Evolutionary conservation across 2,113 vertebrate genomes (phyloP), one percentile per base, ranked within the genome.

Genomic region (Petrocephalus zakoni): DNA sequence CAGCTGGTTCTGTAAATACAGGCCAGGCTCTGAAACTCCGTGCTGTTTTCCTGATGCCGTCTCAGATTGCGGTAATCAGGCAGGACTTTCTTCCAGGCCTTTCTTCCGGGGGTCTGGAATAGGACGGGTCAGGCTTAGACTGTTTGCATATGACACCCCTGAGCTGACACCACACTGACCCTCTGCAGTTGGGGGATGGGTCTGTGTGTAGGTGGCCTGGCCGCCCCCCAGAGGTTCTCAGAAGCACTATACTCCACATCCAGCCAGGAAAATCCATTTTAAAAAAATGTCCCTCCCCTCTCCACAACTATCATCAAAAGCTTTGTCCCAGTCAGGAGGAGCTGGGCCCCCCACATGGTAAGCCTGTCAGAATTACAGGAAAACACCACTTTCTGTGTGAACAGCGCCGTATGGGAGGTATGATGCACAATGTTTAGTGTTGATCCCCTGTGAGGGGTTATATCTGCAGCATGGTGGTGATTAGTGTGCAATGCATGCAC

Each of bases 271-370:
- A 87, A 75, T 75, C 84, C 61, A 53, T 81, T 64, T 17, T 53
- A 86, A 89, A 64, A 25, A 64, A 64, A 37, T 9, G 56, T n/a
- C 15, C 75, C 88, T n/a, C n/a, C n/a, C n/a, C n/a, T n/a, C 56
- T 53, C 52, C 68, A 42, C 42, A 37, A 34, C 72, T 51, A 9
- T 29, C 42, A 75, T 34, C 82, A 9, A 75, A 42, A 75, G 87
- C 75, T 87, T 92, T 86, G 89, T 90, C 89, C 86, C 22, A 86
- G 78, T 90, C 89, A 90, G 88, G 92, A 91, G 91, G 81, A 51
- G 85, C 85, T 72, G 55, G 90, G 90, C 72, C 34, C 90, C 90
- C 68, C 68, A 56, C 83, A 10, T 8, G 84, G 29, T 34, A 42
- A 72, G 13, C 42, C 55, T 55, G 86, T 37, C 56, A 83, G 86